Base-by-base conservation (phyloP, 2,888 invertebrate species). In the Boloria euphrosyne region DNA sequence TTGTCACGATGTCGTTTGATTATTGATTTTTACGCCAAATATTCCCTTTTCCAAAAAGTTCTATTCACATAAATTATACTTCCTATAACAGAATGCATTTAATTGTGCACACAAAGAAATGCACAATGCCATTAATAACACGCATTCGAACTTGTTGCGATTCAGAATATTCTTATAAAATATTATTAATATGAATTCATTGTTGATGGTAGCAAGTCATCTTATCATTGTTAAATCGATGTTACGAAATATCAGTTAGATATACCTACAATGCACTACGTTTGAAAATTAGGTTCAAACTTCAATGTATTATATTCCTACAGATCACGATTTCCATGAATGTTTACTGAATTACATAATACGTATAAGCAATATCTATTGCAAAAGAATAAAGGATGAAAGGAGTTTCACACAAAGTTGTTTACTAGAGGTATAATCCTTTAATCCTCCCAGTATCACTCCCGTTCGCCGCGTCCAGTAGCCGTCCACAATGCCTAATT, bases 1-100 rank as follows among this genome's bases (percentile, higher is more conserved):
- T 91, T 90, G 91, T 90, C 81, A 74, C 74, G 72, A 75, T 75
- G 79, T 81, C 86, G 81, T 87, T 86, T 85, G 87, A 91, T 91
- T 92, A 91, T 92, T 92, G 92, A 92, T 92, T 91, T 91, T 91
- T 88, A 91, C 91, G 90, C 90, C 84, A 90, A 89, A 91, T 87
- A 86, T 85, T 87, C 80, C 85, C 84, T 89, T 89, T 89, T 85
- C 81, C 76, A 75, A 81, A 83, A 85, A 84, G 71, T 77, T 78
- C 87, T 80, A 89, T 91, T 90, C 84, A 89, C 79, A 76, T 80
- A 85, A 89, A 89, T 89, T 86, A 90, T 85, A 81, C 77, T 89
- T 86, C 86, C 85, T 88, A 88, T 84, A 81, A 82, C 80, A 79
- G 82, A 86, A 83, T 83, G 80, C 83, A 86, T 85, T 83, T 85